These are phyloP conservation scores for Sympetrum striolatum DNA, from an alignment of 2,888 invertebrate genomes.

Conservation along the genomic window DNA sequence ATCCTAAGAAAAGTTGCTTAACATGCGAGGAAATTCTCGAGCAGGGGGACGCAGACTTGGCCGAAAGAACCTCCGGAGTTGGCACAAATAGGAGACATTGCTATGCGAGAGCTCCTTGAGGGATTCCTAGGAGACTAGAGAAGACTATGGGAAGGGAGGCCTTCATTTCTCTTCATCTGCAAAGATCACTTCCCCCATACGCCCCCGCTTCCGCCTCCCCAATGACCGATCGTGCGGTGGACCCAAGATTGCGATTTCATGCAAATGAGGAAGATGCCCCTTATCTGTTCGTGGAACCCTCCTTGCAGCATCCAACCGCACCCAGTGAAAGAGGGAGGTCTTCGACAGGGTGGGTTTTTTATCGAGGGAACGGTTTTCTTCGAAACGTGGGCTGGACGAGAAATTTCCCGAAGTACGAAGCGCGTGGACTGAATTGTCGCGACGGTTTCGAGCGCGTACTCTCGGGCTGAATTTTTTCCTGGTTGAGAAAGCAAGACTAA, in stretches of 20 bases:
- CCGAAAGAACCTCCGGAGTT: background rate
- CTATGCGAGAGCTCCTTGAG: background rate
- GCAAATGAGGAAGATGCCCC: conserved; percentile 16
- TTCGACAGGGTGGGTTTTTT: background rate
- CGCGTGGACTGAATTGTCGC: too few relatives aligned
- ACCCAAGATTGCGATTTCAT: conserved; percentile 37
- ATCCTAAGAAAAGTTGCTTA: background rate
- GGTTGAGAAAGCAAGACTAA: too few relatives aligned
- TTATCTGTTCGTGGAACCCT: background rate
- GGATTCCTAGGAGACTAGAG: background rate
- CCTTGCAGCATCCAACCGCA: background rate
- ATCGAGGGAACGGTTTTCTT: background rate
- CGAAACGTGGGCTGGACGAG: background rate
- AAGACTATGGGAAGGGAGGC: background rate
- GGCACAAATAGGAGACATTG: background rate
- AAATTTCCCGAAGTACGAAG: too few relatives aligned
- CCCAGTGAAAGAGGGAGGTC: background rate
- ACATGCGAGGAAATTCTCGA: background rate
- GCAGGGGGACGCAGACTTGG: background rate
- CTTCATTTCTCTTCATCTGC: conserved; percentile 34
- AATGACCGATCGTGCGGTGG: conserved; percentile 40
- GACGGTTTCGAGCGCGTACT: too few relatives aligned
- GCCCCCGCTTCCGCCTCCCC: background rate
- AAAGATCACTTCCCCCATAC: background rate
- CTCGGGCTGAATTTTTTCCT: too few relatives aligned